These are phyloP conservation scores for Rana temporaria DNA, from an alignment of 2,113 vertebrate genomes.

Conservation along the genomic window DNA sequence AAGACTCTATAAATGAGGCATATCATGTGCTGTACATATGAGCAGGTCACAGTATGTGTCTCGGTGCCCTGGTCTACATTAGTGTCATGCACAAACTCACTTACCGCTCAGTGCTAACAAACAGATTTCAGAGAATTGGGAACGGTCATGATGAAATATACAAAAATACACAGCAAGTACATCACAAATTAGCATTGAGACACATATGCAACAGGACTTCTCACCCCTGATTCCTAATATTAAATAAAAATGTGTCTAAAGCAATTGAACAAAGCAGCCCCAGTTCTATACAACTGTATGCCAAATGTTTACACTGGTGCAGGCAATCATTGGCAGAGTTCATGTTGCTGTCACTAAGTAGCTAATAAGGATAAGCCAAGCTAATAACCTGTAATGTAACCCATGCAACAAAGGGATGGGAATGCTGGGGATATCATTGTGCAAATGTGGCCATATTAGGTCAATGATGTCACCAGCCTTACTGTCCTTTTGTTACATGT, in stretches of 20 bases:
- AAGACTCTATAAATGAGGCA: neutral
- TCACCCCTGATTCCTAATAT: neutral
- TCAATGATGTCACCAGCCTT: too few species aligned
- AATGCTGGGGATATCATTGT: too few species aligned
- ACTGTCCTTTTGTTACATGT: too few species aligned
- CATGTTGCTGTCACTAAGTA: too few species aligned
- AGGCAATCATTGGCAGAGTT: too few species aligned
- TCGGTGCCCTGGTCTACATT: neutral
- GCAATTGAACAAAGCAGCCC: neutral
- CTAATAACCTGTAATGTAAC: too few species aligned
- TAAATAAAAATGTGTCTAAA: neutral
- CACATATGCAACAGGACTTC: neutral
- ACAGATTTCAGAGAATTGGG: neutral
- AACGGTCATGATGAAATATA: neutral
- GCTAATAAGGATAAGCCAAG: too few species aligned
- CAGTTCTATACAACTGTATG: too few species aligned
- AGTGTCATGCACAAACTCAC: slow-evolving; percentile 29
- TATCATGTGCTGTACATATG: neutral
- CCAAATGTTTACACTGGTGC: too few species aligned
- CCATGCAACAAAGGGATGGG: too few species aligned
- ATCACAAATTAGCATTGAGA: neutral
- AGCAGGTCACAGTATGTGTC: neutral
- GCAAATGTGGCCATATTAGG: too few species aligned
- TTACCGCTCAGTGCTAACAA: neutral
- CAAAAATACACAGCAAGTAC: neutral